Percentiles rank a stretch among this genome's conserved stretches.
These are phyloP conservation scores for Sebastes flavidus DNA, from an alignment of 2,797 vertebrate species.

Conservation along the genomic window DNA sequence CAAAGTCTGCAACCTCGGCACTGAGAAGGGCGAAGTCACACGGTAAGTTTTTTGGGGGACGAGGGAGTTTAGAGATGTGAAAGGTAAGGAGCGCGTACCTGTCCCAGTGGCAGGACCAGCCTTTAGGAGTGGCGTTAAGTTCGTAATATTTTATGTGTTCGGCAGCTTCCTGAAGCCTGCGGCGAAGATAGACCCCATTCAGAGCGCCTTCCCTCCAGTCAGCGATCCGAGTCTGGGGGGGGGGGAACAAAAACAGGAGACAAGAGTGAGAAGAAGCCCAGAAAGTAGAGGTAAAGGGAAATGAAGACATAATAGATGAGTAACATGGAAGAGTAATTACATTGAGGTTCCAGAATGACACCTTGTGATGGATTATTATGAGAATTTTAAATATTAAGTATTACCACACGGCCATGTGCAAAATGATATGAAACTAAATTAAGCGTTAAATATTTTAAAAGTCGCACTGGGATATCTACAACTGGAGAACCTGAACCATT, in stretches of 20 bases:
- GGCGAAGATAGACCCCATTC: conserved; percentile 97
- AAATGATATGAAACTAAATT: conserved; percentile 56
- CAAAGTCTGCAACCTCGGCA: conserved; percentile 74
- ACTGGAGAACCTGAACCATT: conserved; percentile 2
- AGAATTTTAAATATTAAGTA: conserved; percentile 72
- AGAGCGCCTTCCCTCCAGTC: conserved; percentile 99
- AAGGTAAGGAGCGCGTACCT: conserved; percentile 98
- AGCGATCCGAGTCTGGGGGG: conserved; percentile 91
- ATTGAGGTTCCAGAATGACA: conserved; percentile 33
- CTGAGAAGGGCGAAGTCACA: conserved; percentile 68
- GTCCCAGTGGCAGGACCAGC: conserved; percentile 99
- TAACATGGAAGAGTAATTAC: conserved; percentile 40
- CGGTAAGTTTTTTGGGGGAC: conserved; percentile 70
- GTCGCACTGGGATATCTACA: conserved; percentile 8
- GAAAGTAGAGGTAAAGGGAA: conserved; percentile 1
- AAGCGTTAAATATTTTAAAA: conserved; percentile 68
- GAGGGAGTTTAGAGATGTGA: conserved; percentile 85
- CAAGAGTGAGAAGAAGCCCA: background rate
- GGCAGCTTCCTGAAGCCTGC: conserved; percentile 97
- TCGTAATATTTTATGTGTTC: conserved; percentile 99
- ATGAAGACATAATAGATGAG: conserved; percentile 28
- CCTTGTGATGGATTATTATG: conserved; percentile 64
- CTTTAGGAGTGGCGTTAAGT: conserved; percentile 99
- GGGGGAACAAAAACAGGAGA: background rate
- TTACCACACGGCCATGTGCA: conserved; percentile 23